Conservation (phyloP, 2,797 vertebrate species). For the Gymnoscopelus braueri region DNA sequence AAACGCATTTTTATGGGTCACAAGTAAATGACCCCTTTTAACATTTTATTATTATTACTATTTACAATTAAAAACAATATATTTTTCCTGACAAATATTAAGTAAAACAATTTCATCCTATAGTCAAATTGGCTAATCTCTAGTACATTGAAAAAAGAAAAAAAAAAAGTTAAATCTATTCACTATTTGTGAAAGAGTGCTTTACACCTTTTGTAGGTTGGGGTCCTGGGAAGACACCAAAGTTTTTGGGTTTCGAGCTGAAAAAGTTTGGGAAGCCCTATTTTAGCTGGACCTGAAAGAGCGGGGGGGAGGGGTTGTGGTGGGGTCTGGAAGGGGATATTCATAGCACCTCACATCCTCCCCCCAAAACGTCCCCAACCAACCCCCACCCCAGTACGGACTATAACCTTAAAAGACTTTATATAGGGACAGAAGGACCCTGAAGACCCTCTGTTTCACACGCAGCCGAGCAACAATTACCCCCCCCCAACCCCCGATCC, state of each 20-base stretch:
- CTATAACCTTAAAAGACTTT: constrained; percentile 69
- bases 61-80: too few relatives aligned
- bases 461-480: constrained; percentile 78
- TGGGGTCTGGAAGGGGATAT: constrained; percentile 30
- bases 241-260: not conserved
- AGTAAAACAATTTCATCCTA: too few relatives aligned
- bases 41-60: too few relatives aligned
- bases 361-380: constrained; percentile 11
- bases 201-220: too few relatives aligned
- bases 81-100: too few relatives aligned
- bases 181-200: too few relatives aligned
- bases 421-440: constrained; percentile 73
- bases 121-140: too few relatives aligned
- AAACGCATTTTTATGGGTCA: too few relatives aligned
- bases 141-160: too few relatives aligned
- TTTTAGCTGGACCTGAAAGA: constrained; percentile 65
- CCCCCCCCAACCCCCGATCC: constrained; percentile 49
- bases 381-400: constrained; percentile 44
- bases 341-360: constrained; percentile 53
- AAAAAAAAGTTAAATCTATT: too few relatives aligned
- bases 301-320: constrained; percentile 44
- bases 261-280: constrained; percentile 36
- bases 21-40: too few relatives aligned
- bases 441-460: constrained; percentile 74
- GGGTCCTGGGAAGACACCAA: too few relatives aligned